Evolutionary conservation across 1,140 invertebrate genomes (phyloP), one percentile per base, ranked within the genome.

Genomic region (Ectropis grisescens): DNA sequence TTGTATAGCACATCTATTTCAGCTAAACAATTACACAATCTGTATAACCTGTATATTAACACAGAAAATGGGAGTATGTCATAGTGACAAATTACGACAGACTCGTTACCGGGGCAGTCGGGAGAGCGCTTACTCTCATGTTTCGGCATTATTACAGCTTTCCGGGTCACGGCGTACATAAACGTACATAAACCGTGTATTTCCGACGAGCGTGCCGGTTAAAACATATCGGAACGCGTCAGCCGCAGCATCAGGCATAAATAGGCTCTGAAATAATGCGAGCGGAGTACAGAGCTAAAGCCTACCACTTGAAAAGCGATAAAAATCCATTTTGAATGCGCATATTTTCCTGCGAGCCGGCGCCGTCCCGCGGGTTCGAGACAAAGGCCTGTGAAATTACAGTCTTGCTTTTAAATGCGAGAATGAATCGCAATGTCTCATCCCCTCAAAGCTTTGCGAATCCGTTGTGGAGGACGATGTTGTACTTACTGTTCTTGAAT

Each of bases 371-470:
- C 49, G 53, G 49, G 47, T 41, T 39, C 37, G 47, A 67, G 66
- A 79, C 70, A 79, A 75, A 79, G 70, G 58, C 60, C 65, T 66
- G 62, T 59, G 56, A 72, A 75, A 79, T 75, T 79, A 75, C 68
- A 72, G 61, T 65, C 65, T 71, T 61, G 61, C 68, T 75, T 78
- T 78, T 75, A 79, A 75, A 72, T 70, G 66, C 70, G 64, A 57
- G 72, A 70, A 72, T 79, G 72, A 79, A 71, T 72, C 67, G 64
- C 65, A 65, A 61, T 72, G 66, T 79, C 70, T 74, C 62, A 48
- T 71, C 58, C 65, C 66, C 58, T 70, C 69, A 74, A 68, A 74
- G 72, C 69, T 67, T 70, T 68, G 61, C 62, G 56, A 51, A 43
- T 56, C 48, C 39, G 52, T 43, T 47, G 34, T 42, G 48, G 16